Conservation (phyloP, 2,797 vertebrate genomes). For the Taeniopygia guttata region DNA sequence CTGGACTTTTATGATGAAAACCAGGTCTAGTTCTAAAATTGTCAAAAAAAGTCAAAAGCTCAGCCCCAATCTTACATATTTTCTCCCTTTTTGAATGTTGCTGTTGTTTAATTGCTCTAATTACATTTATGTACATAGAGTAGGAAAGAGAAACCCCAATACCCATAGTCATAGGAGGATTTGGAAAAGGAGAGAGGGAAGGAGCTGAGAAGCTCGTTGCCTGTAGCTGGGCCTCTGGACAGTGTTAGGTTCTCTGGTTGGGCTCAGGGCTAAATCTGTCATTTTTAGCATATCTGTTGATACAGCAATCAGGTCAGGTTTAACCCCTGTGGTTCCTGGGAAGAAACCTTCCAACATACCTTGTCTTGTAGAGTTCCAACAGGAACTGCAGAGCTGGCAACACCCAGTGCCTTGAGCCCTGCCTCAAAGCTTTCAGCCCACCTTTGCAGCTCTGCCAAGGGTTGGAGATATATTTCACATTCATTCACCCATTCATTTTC, state of each 20-base stretch:
- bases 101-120: neutral
- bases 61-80: rapidly evolving
- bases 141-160: neutral
- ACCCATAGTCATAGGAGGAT: neutral
- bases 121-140: neutral
- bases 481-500: neutral
- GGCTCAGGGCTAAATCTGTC: neutral
- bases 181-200: neutral
- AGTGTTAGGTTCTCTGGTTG: neutral
- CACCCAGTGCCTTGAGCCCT: neutral
- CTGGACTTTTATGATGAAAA: neutral
- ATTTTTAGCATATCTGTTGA: neutral
- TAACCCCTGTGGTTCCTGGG: neutral
- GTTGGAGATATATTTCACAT: neutral
- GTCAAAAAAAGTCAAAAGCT: neutral
- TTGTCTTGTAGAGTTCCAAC: neutral
- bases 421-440: neutral
- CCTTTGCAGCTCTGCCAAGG: neutral
- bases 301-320: neutral
- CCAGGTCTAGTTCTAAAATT: neutral
- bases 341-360: neutral
- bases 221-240: neutral
- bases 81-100: neutral
- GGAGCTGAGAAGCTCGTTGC: neutral
- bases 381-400: neutral